Percentiles rank a stretch among this genome's conserved stretches.
phyloP scores from a whole-genome alignment of 2,888 invertebrate genomes.

The Drosophila imparisetae region DNA sequence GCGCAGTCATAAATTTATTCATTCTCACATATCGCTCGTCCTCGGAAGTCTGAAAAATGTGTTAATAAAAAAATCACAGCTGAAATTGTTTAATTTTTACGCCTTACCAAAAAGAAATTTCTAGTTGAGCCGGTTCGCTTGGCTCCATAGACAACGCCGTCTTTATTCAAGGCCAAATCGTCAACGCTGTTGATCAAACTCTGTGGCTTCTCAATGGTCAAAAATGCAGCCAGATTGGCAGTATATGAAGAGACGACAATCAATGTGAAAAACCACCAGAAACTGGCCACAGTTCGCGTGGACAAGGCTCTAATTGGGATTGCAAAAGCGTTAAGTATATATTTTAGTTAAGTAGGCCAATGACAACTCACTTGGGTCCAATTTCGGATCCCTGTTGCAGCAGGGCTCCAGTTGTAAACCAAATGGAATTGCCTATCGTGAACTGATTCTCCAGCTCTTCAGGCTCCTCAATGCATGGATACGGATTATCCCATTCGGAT shows the following conservation, averaged over 20 bases:
- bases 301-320: slow-evolving; percentile 89
- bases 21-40: slow-evolving; percentile 91
- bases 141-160: slow-evolving; percentile 93
- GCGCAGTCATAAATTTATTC: slow-evolving; percentile 91
- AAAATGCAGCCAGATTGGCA: slow-evolving; percentile 95
- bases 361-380: slow-evolving; percentile 90
- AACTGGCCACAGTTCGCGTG: slow-evolving; percentile 93
- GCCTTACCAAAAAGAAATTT: slow-evolving; percentile 92
- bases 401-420: slow-evolving; percentile 95
- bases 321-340: background rate
- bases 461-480: slow-evolving; percentile 93
- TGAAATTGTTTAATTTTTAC: fast-evolving
- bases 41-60: slow-evolving; percentile 87
- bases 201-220: slow-evolving; percentile 91
- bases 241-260: slow-evolving; percentile 93
- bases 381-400: slow-evolving; percentile 95
- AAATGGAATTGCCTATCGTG: slow-evolving; percentile 92
- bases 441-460: slow-evolving; percentile 93
- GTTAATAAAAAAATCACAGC: background rate
- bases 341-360: background rate
- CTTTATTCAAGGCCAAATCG: slow-evolving; percentile 91
- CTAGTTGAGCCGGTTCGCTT: slow-evolving; percentile 93
- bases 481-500: slow-evolving; percentile 95
- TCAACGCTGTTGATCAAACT: slow-evolving; percentile 91
- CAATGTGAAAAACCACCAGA: slow-evolving; percentile 95